These are phyloP conservation scores for Nowickia ferox DNA, from an alignment of 2,888 invertebrate species.

Conservation along the genomic window DNA sequence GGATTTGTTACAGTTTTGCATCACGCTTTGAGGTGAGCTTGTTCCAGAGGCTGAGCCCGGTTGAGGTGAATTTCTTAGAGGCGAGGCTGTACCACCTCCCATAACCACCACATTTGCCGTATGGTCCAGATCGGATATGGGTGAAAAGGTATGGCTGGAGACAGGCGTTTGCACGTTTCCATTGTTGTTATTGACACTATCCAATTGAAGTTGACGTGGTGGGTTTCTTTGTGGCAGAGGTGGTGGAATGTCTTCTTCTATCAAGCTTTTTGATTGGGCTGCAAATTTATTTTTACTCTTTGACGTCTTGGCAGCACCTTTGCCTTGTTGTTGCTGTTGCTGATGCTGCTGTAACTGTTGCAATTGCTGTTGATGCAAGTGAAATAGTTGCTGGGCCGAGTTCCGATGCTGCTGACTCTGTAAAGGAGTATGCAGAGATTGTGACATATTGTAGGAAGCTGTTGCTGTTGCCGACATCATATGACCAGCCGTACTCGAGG, in stretches of 20 bases:
- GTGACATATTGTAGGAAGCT: constrained; percentile 76
- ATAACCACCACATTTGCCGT: constrained; percentile 51
- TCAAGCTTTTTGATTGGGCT: constrained; percentile 78
- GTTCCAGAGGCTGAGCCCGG: constrained; percentile 43
- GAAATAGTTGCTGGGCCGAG: constrained; percentile 83
- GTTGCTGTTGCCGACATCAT: constrained; percentile 60
- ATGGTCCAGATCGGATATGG: constrained; percentile 82
- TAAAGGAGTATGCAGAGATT: constrained; percentile 83
- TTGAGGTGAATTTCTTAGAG: constrained; percentile 71
- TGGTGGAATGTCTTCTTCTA: constrained; percentile 83
- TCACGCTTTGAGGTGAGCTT: constrained; percentile 60
- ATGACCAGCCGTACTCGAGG: constrained; percentile 69
- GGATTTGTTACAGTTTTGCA: constrained; percentile 62
- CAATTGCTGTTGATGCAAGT: constrained; percentile 74
- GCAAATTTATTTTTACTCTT: constrained; percentile 81
- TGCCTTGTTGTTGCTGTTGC: constrained; percentile 75
- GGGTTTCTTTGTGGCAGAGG: constrained; percentile 85
- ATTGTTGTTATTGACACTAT: constrained; percentile 65
- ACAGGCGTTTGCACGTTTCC: constrained; percentile 71
- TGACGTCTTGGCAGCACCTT: constrained; percentile 77
- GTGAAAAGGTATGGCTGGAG: constrained; percentile 74
- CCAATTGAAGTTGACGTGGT: constrained; percentile 78
- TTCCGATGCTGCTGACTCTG: constrained; percentile 75
- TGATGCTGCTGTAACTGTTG: constrained; percentile 74
- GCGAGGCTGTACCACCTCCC: constrained; percentile 56